These are phyloP conservation scores for Lagodon rhomboides DNA, from an alignment of 2,797 vertebrate species.

Conservation along the genomic window DNA sequence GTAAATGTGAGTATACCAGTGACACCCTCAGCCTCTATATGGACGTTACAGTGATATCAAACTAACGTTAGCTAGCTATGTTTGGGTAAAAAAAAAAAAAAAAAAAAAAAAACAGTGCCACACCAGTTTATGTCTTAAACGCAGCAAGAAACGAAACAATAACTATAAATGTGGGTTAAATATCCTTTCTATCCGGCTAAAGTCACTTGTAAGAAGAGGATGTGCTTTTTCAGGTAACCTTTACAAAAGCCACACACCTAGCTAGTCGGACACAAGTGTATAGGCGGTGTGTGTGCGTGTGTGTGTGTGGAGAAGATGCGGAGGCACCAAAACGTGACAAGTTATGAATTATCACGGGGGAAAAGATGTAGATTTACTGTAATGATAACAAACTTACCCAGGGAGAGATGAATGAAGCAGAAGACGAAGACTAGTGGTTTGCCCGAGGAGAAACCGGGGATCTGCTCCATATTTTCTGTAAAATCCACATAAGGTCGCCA, in stretches of 20 bases:
- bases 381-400: slow-evolving; percentile 77
- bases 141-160: neutral
- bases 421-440: slow-evolving; percentile 77
- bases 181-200: neutral
- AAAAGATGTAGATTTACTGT: neutral
- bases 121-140: neutral
- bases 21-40: neutral
- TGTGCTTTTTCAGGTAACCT: neutral
- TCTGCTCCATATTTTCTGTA: slow-evolving; percentile 86
- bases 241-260: neutral
- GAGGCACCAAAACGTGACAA: slow-evolving; percentile 58
- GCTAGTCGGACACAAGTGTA: neutral
- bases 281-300: neutral
- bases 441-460: slow-evolving; percentile 82
- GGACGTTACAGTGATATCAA: neutral
- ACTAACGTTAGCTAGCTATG: neutral
- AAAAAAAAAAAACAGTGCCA: too few species aligned
- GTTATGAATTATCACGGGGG: neutral
- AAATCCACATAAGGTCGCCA: slow-evolving; percentile 89
- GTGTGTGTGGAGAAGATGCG: slow-evolving; percentile 42
- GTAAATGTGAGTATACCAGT: neutral
- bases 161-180: neutral
- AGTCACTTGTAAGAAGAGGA: neutral
- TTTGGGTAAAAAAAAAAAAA: neutral
- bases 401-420: slow-evolving; percentile 76